phyloP scores from a whole-genome alignment of 2,797 vertebrate species.

The Eospalax fontanierii region DNA sequence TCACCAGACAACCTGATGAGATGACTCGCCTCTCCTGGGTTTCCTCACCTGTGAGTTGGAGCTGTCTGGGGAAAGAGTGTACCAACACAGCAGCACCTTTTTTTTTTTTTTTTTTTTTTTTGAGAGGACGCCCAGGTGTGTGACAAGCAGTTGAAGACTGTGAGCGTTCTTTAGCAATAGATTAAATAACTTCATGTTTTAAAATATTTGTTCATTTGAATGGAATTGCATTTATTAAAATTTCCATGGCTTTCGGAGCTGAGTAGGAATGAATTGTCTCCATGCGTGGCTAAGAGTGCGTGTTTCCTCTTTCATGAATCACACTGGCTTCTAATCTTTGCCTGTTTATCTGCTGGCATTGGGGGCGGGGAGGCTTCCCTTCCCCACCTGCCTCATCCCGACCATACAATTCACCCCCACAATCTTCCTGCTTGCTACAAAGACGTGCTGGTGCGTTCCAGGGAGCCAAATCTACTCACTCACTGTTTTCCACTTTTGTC shows the following conservation, averaged over 20 bases:
- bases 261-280: constrained; percentile 17
- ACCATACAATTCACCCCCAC: neutral
- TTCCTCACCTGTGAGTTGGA: neutral
- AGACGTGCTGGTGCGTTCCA: neutral
- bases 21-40: neutral
- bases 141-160: neutral
- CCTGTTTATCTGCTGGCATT: neutral
- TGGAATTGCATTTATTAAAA: constrained; percentile 60
- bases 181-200: constrained; percentile 58
- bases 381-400: neutral
- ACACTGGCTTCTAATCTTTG: neutral
- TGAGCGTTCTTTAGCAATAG: neutral
- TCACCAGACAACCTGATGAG: neutral
- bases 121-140: neutral
- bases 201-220: constrained; percentile 77
- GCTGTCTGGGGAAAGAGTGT: neutral
- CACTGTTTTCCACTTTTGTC: neutral
- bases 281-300: neutral
- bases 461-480: neutral
- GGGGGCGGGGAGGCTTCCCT: too few relatives aligned
- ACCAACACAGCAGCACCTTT: neutral
- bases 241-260: neutral
- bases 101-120: neutral
- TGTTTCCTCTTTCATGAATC: neutral
- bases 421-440: neutral